phyloP scores from a whole-genome alignment of 2,888 invertebrate genomes.

The Furcula furcula region DNA sequence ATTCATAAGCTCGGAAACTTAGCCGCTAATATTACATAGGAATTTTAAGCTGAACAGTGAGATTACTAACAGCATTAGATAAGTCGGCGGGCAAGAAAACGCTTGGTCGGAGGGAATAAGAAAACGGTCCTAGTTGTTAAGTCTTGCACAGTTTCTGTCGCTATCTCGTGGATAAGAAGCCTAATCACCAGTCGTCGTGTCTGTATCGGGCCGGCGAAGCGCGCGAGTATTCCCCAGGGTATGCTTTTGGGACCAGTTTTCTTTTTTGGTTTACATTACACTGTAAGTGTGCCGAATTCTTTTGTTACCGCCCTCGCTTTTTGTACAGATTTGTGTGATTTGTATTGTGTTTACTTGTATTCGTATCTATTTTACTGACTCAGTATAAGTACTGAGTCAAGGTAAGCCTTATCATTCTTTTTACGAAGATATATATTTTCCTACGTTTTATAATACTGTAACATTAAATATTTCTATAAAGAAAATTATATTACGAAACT shows the following conservation, averaged over 20 bases:
- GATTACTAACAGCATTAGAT: too few species aligned
- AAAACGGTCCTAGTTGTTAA: conserved; percentile 81
- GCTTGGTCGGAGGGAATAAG: conserved; percentile 77
- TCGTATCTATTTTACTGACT: conserved; percentile 33
- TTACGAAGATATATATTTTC: conserved; percentile 12
- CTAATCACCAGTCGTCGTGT: conserved; percentile 81
- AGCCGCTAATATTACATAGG: conserved; percentile 62
- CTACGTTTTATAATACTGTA: not conserved
- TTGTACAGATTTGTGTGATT: conserved; percentile 68
- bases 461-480: not conserved
- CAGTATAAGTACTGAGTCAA: too few species aligned
- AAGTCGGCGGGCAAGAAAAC: conserved; percentile 75
- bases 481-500: conserved; percentile 3
- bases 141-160: conserved; percentile 81
- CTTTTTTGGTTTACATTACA: conserved; percentile 80
- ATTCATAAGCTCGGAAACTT: conserved; percentile 60
- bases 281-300: conserved; percentile 80
- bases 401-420: too few species aligned
- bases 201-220: conserved; percentile 76
- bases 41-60: conserved; percentile 68
- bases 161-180: conserved; percentile 80
- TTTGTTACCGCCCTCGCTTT: conserved; percentile 69
- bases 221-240: conserved; percentile 73
- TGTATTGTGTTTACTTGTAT: conserved; percentile 57
- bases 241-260: conserved; percentile 79